Evolutionary conservation across 2,113 vertebrate species (phyloP), one percentile per base, ranked within the genome.

Genomic region (Seriola quinqueradiata): DNA sequence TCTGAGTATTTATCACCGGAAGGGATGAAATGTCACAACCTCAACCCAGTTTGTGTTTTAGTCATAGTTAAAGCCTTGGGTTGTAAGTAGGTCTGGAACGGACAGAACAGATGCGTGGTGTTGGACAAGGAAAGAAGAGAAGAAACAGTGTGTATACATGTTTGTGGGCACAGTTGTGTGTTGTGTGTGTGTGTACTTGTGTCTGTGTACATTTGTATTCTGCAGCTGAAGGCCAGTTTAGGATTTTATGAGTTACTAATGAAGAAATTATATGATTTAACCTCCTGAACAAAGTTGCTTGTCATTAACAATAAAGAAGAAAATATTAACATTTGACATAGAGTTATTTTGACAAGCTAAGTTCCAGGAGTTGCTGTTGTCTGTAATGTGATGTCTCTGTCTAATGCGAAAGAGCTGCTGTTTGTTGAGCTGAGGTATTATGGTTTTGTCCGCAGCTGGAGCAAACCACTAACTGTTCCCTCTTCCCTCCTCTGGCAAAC

Each of bases 381-480:
- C 23, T 21, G 14, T 40, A 42, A 64, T 70, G 14, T 6, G 64
- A 36, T 38, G 57, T 81, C 34, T 50, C 71, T 1, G 14, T 10
- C 57, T 68, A 50, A 67, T 70, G 75, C 46, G 52, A 19, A 77
- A n/a, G 75, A 76, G 72, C 72, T 64, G 42, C 80, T 82, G 67
- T 85, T 82, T 75, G 73, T 73, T 0, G 34, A 91, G 80, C 69
- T 85, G 85, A 79, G 57, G 72, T 85, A 21, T 82, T 88, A 82
- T 60, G 84, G 84, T 81, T 84, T 83, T 66, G 48, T 57, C 52
- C 36, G 21, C 50, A 68, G 79, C 77, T 75, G 44, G 32, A 82
- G 73, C 52, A 84, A 87, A 88, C 86, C 87, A 83, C 83, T 25
- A 83, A 87, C 63, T 32, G 64, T 70, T 87, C 82, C 70, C 79